These are phyloP conservation scores for Ormyrus nitidulus DNA, from an alignment of 2,888 invertebrate genomes.

Conservation along the genomic window DNA sequence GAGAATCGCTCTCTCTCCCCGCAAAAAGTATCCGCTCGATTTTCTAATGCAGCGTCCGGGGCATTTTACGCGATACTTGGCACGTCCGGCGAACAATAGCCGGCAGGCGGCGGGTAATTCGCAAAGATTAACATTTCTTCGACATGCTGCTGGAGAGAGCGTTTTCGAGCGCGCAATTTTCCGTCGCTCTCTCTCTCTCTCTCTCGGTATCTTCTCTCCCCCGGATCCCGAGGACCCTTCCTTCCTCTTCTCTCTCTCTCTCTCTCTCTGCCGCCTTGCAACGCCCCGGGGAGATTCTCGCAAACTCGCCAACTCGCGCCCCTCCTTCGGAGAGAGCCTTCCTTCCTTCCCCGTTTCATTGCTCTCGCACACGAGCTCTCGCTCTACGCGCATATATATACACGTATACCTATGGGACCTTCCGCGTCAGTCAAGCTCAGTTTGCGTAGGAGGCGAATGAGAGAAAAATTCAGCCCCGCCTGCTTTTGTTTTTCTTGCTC, in stretches of 20 bases:
- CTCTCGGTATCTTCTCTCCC: background rate
- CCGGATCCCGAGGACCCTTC: conserved; percentile 18
- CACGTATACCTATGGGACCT: too few relatives aligned
- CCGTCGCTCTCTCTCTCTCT: conserved; percentile 28
- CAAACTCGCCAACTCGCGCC: conserved; percentile 48
- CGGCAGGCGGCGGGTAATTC: conserved; percentile 17
- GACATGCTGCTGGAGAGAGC: background rate
- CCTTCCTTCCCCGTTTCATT: conserved; percentile 5
- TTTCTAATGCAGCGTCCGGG: too few relatives aligned
- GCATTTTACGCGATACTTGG: too few relatives aligned
- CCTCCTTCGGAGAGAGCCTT: background rate
- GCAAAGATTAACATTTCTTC: conserved; percentile 50
- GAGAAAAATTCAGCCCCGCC: too few relatives aligned
- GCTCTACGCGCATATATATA: too few relatives aligned
- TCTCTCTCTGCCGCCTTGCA: conserved; percentile 16
- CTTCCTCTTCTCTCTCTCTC: conserved; percentile 7
- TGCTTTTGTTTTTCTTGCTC: too few relatives aligned
- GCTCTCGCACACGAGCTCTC: background rate
- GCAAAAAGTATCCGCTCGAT: too few relatives aligned
- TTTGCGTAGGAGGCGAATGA: too few relatives aligned
- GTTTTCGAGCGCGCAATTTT: conserved; percentile 48
- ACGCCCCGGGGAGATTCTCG: conserved; percentile 55
- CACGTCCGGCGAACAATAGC: background rate
- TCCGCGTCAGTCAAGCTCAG: too few relatives aligned
- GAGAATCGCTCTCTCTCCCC: too few relatives aligned